Base-by-base conservation (phyloP, 2,113 vertebrate species). In the Numenius arquata region DNA sequence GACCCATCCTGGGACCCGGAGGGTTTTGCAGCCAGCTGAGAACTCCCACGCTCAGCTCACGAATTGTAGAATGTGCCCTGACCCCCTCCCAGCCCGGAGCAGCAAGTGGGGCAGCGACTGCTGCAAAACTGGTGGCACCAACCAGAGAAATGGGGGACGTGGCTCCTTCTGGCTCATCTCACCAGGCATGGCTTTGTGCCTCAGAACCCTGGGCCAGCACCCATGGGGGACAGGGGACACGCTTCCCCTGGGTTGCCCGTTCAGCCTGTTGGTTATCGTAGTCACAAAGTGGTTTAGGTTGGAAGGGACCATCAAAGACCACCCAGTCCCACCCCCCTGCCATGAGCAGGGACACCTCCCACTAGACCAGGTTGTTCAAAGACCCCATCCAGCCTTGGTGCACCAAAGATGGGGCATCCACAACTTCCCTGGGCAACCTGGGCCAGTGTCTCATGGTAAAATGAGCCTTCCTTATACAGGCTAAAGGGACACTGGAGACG, bases 361-460 rank as follows among this genome's bases (percentile, higher is more conserved):
- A 23, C 50, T 9, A 38, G 48, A 10, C 6, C 68, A 48, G 23
- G 9, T 1, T 63, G 62, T 38, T 80, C 76, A 18, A 55, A 83
- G 48, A 20, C 53, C 58, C 29, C 2, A 0, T n/a, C 75, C 76
- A 61, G 5, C 34, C 50, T 70, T 76, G 55, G 41, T 27, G 12
- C 7, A 40, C 15, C 40, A 59, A 7, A 2, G 9, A 62, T 14
- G 38, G 22, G 36, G 52, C 47, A 62, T 11, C 70, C 53, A n/a
- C 59, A 66, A 11, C 68, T 85, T 26, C 58, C 53, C 38, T 27
- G 58, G 18, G 21, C 18, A 56, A 48, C 55, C 18, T 27, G 30
- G 9, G 18, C 47, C 25, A 1, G 1, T 15, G n/a, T 32, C 3
- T n/a, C n/a, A 4, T 0, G 0, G 4, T 12, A 22, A 59, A 45